A percentile compares a stretch with the other conserved stretches of the same genome.
Conservation (phyloP, 2,888 invertebrate genomes). For the Lacanobia oleracea region DNA sequence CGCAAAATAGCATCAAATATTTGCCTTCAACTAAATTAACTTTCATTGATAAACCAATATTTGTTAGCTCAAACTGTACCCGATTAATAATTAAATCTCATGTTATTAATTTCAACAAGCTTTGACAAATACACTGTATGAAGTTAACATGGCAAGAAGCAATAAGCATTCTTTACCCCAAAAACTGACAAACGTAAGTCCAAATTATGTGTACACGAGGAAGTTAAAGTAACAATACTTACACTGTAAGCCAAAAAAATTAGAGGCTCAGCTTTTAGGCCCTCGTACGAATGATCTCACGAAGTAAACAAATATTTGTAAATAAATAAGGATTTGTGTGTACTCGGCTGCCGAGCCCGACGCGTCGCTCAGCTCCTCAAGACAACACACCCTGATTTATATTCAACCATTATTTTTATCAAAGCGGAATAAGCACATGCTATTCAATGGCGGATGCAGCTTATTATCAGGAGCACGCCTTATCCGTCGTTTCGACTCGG, state of each 20-base stretch:
- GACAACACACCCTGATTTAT: constrained; percentile 74
- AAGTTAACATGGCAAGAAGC: constrained; percentile 20
- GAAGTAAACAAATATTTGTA: constrained; percentile 80
- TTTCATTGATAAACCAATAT: constrained; percentile 37
- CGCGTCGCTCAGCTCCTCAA: constrained; percentile 63
- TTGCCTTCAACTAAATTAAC: constrained; percentile 30
- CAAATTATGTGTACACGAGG: constrained; percentile 48
- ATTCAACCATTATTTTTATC: constrained; percentile 75
- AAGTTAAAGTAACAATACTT: constrained; percentile 57
- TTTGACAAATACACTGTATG: constrained; percentile 4
- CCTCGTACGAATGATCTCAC: constrained; percentile 70
- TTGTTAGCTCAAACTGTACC: constrained; percentile 27
- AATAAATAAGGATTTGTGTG: constrained; percentile 80
- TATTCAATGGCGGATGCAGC: constrained; percentile 66
- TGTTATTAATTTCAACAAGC: constrained; percentile 26
- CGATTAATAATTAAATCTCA: constrained; percentile 10
- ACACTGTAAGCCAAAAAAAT: constrained; percentile 66
- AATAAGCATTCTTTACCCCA: constrained; percentile 3
- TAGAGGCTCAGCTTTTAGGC: constrained; percentile 62
- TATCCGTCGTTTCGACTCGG: constrained; percentile 53
- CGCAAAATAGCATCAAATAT: constrained; percentile 44
- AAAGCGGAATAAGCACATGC: constrained; percentile 66
- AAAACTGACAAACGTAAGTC: constrained; percentile 27
- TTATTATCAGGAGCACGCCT: constrained; percentile 64
- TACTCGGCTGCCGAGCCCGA: constrained; percentile 48